A percentile compares a stretch with the other conserved stretches of the same genome.
Evolutionary conservation across 2,888 invertebrate species (phyloP).

Genomic region (Platycheirus albimanus): DNA sequence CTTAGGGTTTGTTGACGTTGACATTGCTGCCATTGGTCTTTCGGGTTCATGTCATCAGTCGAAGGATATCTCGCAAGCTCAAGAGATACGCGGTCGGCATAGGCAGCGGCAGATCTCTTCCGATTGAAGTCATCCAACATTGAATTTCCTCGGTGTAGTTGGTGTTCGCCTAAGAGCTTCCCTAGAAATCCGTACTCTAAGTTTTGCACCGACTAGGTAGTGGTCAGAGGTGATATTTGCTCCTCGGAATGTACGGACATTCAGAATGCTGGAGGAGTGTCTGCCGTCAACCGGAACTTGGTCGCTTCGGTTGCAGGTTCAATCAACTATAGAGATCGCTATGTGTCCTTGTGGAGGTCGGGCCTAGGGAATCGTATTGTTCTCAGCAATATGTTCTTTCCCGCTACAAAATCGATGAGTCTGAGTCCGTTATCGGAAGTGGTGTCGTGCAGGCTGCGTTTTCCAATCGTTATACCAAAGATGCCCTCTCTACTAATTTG

Average conservation of each 20-base stretch:
- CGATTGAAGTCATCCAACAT: too few species aligned
- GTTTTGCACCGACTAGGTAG: background rate
- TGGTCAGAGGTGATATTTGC: too few species aligned
- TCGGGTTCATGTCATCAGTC: background rate
- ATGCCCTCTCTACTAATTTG: background rate
- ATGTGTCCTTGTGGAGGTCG: too few species aligned
- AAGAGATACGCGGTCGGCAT: background rate
- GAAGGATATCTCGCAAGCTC: background rate
- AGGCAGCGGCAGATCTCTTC: too few species aligned
- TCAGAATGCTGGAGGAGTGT: too few species aligned
- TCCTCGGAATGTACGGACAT: too few species aligned
- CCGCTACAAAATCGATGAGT: constrained; percentile 37
- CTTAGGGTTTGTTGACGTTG: background rate
- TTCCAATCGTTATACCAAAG: constrained; percentile 29
- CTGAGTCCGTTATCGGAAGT: constrained; percentile 36
- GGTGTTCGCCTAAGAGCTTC: background rate
- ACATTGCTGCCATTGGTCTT: constrained; percentile 11
- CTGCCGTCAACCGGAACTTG: too few species aligned
- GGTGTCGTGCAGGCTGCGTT: constrained; percentile 30
- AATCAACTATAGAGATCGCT: too few species aligned
- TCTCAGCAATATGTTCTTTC: constrained; percentile 39
- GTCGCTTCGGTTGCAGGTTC: too few species aligned
- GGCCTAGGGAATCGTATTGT: constrained; percentile 28
- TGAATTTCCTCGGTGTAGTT: too few species aligned
- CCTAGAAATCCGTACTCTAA: background rate